These are phyloP conservation scores for Agrochola circellaris DNA, from an alignment of 2,888 invertebrate genomes.

Conservation along the genomic window DNA sequence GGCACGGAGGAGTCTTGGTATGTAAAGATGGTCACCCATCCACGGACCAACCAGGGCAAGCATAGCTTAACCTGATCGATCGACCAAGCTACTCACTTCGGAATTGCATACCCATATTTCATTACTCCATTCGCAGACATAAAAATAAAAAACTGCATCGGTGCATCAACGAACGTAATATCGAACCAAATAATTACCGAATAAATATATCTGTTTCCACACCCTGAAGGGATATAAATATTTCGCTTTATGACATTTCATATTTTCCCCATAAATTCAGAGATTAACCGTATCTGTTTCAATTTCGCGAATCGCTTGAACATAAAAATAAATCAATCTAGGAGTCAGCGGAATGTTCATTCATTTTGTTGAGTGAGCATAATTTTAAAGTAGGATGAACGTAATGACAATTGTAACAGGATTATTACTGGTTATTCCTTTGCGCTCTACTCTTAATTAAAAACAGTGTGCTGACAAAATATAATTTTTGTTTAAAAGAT, in stretches of 20 bases:
- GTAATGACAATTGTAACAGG: conserved; percentile 2
- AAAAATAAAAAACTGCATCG: not conserved
- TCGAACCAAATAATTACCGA: conserved; percentile 19
- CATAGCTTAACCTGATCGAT: no score
- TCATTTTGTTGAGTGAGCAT: conserved; percentile 32
- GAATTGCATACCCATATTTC: not conserved
- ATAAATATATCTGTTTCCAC: conserved; percentile 9
- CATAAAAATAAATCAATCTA: conserved; percentile 50
- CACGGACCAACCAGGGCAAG: no score
- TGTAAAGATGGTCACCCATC: no score
- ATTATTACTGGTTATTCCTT: not conserved
- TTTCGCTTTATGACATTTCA: conserved; percentile 28
- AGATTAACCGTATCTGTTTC: conserved; percentile 45
- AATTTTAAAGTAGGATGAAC: conserved; percentile 29
- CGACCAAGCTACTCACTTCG: not conserved
- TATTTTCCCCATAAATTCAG: conserved; percentile 35
- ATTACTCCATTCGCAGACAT: not conserved
- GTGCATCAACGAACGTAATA: not conserved
- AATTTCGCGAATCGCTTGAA: conserved; percentile 34
- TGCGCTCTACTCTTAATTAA: not conserved
- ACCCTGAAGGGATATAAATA: conserved; percentile 19
- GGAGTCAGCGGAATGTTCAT: conserved; percentile 23
- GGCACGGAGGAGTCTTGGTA: no score
- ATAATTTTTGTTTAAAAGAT: not conserved
- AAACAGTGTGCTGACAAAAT: not conserved